Evolutionary conservation across 92 coral and sea anemone species (phyloP).

Genomic region (Epizoanthus scotinus): DNA sequence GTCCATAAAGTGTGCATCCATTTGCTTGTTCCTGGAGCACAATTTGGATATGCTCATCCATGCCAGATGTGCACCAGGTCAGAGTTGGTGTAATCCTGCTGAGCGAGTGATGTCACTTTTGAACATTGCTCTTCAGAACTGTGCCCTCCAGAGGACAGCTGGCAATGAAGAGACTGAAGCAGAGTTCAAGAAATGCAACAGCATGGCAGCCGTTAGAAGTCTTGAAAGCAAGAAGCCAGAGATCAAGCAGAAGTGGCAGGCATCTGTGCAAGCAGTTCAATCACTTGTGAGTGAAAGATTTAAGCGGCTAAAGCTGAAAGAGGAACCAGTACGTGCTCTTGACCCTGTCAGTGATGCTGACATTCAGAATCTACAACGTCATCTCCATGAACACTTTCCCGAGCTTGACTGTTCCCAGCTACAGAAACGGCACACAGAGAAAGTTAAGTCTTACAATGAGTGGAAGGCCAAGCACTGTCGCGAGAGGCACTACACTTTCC

Average conservation of each 20-base stretch:
- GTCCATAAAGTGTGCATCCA: constrained; percentile 36
- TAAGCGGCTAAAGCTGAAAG: constrained; percentile 37
- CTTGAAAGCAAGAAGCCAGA: constrained; percentile 27
- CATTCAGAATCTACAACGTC: constrained; percentile 5
- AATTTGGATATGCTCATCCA: constrained; percentile 47
- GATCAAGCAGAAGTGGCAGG: constrained; percentile 19
- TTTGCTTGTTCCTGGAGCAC: constrained; percentile 37
- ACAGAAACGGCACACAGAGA: constrained; percentile 32
- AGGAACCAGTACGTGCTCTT: constrained; percentile 19
- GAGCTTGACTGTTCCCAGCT: constrained; percentile 44
- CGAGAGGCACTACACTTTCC: constrained; percentile 46
- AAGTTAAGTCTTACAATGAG: constrained; percentile 22
- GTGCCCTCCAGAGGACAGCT: constrained; percentile 24
- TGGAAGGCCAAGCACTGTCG: constrained; percentile 42
- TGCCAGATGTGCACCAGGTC: constrained; percentile 45
- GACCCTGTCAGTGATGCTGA: constrained; percentile 39
- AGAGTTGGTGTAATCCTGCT: constrained; percentile 52
- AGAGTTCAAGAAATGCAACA: constrained; percentile 37
- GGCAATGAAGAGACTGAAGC: constrained; percentile 22
- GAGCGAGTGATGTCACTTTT: constrained; percentile 57
- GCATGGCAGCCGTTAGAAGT: constrained; percentile 24
- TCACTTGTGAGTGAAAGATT: constrained; percentile 41
- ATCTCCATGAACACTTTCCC: constrained; percentile 16
- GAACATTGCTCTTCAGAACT: constrained; percentile 53
- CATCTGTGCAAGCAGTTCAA: constrained; percentile 35